Percentiles rank a stretch among this genome's conserved stretches.
phyloP scores from a whole-genome alignment of 2,797 vertebrate genomes.

The Hydrolagus colliei region DNA sequence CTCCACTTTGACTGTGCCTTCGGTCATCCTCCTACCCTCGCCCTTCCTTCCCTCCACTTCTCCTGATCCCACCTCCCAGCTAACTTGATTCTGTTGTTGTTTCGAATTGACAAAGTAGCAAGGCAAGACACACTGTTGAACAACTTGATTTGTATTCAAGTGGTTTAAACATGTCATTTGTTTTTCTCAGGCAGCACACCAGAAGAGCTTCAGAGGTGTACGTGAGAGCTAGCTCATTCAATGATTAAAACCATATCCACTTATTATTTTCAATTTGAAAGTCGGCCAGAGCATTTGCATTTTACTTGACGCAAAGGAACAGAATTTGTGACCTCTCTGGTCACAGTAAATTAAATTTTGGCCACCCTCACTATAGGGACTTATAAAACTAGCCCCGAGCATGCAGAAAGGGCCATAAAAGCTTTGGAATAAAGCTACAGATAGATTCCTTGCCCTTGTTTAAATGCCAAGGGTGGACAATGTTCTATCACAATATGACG shows the following conservation, averaged over 20 bases:
- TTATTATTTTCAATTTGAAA: conserved; percentile 63
- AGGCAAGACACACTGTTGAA: conserved; percentile 43
- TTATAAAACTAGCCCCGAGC: background rate
- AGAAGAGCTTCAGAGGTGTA: conserved; percentile 46
- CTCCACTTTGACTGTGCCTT: too few relatives aligned
- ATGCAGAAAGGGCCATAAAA: background rate
- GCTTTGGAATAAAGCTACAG: background rate
- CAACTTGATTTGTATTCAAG: conserved; percentile 36
- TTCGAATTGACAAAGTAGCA: conserved; percentile 41
- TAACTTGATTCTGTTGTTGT: too few relatives aligned
- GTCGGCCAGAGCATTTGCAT: conserved; percentile 53
- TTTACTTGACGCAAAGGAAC: conserved; percentile 42
- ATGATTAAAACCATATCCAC: conserved; percentile 54
- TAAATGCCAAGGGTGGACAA: background rate
- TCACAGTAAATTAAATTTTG: background rate
- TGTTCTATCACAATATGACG: background rate
- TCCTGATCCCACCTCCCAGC: too few relatives aligned
- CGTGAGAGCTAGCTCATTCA: conserved; percentile 61
- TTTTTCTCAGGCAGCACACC: conserved; percentile 40
- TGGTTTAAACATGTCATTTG: conserved; percentile 43
- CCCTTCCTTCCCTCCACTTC: too few relatives aligned
- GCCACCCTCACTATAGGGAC: background rate
- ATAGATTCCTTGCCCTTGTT: background rate
- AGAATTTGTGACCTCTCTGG: background rate
- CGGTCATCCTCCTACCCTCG: too few relatives aligned